These are phyloP conservation scores for Pseudococcus viburni DNA, from an alignment of 2,888 invertebrate species.

Conservation along the genomic window DNA sequence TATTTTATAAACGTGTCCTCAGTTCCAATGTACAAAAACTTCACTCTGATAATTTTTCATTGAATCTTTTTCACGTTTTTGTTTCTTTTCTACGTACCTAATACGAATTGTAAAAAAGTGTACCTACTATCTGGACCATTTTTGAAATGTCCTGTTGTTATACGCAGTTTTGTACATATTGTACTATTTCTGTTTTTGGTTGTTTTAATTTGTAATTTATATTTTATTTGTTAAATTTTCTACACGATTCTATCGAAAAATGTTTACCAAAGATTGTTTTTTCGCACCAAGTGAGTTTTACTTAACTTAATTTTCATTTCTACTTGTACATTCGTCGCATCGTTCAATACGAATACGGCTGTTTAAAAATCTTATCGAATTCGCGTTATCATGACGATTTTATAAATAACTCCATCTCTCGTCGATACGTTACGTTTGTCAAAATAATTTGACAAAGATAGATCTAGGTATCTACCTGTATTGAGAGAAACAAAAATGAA, in stretches of 20 bases:
- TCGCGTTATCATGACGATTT: not conserved
- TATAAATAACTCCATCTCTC: not conserved
- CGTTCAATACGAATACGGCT: slow-evolving; percentile 16
- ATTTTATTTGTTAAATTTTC: slow-evolving; percentile 29
- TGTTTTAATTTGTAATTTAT: slow-evolving; percentile 28
- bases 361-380: not conserved
- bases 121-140: not conserved
- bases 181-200: slow-evolving; percentile 35
- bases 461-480: not conserved
- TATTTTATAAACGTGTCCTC: not conserved
- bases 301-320: not conserved
- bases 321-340: slow-evolving; percentile 7
- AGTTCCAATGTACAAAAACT: not conserved
- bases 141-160: slow-evolving; percentile 46
- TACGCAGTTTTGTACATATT: slow-evolving; percentile 30
- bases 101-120: not conserved
- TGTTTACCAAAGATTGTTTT: slow-evolving; percentile 47
- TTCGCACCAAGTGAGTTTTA: slow-evolving; percentile 22
- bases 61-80: not conserved
- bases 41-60: not conserved
- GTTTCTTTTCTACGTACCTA: not conserved
- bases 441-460: not conserved
- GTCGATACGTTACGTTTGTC: not conserved
- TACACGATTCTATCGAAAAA: slow-evolving; percentile 18
- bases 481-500: slow-evolving; percentile 7